These are phyloP conservation scores for Tachystola acroxantha DNA, from an alignment of 2,888 invertebrate genomes.

Conservation along the genomic window DNA sequence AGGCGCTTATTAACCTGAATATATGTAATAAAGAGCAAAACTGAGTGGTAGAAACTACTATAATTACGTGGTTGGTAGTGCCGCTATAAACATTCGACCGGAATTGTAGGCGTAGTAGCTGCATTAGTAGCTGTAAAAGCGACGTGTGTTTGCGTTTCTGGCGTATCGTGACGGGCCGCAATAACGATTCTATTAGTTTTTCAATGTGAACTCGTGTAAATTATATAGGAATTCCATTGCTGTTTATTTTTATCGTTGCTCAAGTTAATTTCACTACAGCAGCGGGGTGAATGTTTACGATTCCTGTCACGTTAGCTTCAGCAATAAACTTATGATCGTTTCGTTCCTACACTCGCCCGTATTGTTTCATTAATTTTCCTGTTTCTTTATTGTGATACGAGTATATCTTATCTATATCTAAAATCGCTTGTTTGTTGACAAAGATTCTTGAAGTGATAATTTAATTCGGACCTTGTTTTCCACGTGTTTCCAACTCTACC, in stretches of 20 bases:
- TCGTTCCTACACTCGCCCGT: too few species aligned
- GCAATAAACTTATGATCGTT: conserved; percentile 8
- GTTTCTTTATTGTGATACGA: too few species aligned
- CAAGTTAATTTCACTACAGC: conserved; percentile 31
- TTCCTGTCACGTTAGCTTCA: conserved; percentile 31
- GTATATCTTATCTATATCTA: too few species aligned
- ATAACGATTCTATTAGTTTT: conserved; percentile 56
- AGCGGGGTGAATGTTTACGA: conserved; percentile 22
- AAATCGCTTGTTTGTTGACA: too few species aligned
- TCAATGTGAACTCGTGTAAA: conserved; percentile 48
- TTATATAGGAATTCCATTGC: conserved; percentile 38
- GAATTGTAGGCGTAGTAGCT: conserved; percentile 39
- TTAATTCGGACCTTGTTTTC: too few species aligned
- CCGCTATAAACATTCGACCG: conserved; percentile 43
- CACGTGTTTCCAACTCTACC: too few species aligned
- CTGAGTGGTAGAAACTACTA: conserved; percentile 42
- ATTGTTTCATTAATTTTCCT: too few species aligned
- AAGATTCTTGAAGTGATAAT: too few species aligned
- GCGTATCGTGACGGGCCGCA: conserved; percentile 52
- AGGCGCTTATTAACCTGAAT: conserved; percentile 31
- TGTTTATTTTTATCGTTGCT: conserved; percentile 30
- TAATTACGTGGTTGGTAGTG: conserved; percentile 42
- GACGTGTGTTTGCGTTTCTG: conserved; percentile 43
- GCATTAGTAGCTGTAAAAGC: conserved; percentile 36
- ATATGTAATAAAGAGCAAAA: conserved; percentile 29